phyloP scores from a whole-genome alignment of 2,113 vertebrate species.

The Prietella phreatophila region DNA sequence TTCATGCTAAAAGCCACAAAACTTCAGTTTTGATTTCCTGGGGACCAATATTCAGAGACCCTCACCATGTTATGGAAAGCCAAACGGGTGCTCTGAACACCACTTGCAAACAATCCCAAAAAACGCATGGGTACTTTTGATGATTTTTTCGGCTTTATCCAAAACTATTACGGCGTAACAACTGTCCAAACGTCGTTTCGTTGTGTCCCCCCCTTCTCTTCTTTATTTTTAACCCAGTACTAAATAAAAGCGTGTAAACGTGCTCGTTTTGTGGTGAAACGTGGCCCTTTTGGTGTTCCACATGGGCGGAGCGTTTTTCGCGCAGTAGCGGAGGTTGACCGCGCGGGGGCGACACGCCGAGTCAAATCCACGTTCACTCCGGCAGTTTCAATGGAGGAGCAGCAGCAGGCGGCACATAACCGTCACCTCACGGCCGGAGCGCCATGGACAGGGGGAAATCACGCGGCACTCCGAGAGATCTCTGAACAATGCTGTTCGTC shows the following conservation, averaged over 20 bases:
- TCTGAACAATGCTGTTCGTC: slow-evolving; percentile 55
- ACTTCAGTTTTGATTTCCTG: too few species aligned
- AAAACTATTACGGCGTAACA: background rate
- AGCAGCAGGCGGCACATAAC: slow-evolving; percentile 34
- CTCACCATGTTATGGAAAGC: background rate
- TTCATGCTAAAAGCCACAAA: too few species aligned
- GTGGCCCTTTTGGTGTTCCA: background rate
- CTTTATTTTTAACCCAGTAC: background rate
- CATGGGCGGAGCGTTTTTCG: slow-evolving; percentile 3
- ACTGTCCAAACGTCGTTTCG: background rate
- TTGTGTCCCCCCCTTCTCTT: background rate
- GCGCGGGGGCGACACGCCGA: background rate
- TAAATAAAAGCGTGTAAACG: too few species aligned
- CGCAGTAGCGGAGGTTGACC: slow-evolving; percentile 1
- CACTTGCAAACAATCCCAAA: background rate
- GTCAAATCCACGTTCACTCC: background rate
- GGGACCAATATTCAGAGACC: background rate
- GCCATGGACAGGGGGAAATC: slow-evolving; percentile 53
- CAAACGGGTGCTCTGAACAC: background rate
- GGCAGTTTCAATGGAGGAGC: slow-evolving; percentile 56
- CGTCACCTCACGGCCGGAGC: background rate
- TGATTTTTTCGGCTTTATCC: background rate
- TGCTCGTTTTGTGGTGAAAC: background rate
- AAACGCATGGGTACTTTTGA: background rate
- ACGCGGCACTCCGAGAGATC: slow-evolving; percentile 26